Evolutionary conservation across 2,113 vertebrate genomes (phyloP).

Genomic region (Oreochromis aureus): DNA sequence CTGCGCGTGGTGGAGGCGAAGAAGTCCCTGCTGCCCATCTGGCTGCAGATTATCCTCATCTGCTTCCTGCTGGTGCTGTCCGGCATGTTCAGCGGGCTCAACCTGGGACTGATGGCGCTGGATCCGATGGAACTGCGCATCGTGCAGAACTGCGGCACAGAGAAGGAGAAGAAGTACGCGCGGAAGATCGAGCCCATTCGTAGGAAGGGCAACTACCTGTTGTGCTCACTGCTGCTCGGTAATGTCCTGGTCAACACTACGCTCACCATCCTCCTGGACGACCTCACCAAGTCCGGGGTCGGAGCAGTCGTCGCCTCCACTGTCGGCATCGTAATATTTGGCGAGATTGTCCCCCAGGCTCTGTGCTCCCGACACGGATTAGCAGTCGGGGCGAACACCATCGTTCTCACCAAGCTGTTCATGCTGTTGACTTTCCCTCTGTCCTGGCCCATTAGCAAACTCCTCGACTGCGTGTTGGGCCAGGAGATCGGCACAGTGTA

Average conservation of each 20-base stretch:
- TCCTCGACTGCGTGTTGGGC: slow-evolving; percentile 86
- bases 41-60: slow-evolving; percentile 84
- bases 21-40: slow-evolving; percentile 79
- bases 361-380: slow-evolving; percentile 92
- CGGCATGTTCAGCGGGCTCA: slow-evolving; percentile 96
- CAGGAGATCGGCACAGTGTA: slow-evolving; percentile 97
- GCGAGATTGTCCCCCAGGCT: slow-evolving; percentile 92
- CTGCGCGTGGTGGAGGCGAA: slow-evolving; percentile 83
- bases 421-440: slow-evolving; percentile 94
- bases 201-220: slow-evolving; percentile 88
- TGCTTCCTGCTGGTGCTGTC: slow-evolving; percentile 80
- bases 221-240: slow-evolving; percentile 90
- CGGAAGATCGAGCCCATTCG: slow-evolving; percentile 90
- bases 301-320: slow-evolving; percentile 88
- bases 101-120: slow-evolving; percentile 93
- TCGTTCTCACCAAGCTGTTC: slow-evolving; percentile 88
- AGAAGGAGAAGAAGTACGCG: slow-evolving; percentile 88
- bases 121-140: slow-evolving; percentile 98
- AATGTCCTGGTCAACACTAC: slow-evolving; percentile 98
- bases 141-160: slow-evolving; percentile 91
- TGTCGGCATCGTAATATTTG: slow-evolving; percentile 92
- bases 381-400: slow-evolving; percentile 92
- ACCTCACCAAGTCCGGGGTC: slow-evolving; percentile 84
- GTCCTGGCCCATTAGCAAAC: slow-evolving; percentile 90
- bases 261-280: slow-evolving; percentile 92